phyloP scores from a whole-genome alignment of 2,797 vertebrate genomes.

The Alauda arvensis region DNA sequence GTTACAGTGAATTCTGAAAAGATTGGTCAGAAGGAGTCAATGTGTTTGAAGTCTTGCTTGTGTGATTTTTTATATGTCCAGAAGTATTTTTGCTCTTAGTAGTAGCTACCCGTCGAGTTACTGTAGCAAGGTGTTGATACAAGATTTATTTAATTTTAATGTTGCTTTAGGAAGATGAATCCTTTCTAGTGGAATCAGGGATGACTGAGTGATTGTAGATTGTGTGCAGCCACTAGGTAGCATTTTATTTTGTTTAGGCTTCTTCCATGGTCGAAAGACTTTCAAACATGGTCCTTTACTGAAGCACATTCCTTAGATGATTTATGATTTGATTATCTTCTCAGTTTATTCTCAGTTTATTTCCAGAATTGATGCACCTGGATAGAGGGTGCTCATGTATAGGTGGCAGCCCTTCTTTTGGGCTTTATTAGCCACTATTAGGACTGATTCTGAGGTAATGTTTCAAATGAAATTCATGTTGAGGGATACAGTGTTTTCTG shows the following conservation, averaged over 20 bases:
- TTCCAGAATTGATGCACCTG: neutral
- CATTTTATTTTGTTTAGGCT: neutral
- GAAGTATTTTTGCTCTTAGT: neutral
- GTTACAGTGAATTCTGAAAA: neutral
- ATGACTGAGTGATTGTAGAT: neutral
- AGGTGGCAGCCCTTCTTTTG: neutral
- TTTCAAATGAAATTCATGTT: neutral
- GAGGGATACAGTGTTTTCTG: neutral
- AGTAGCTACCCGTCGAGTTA: neutral
- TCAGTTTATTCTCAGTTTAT: neutral
- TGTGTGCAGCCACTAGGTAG: neutral
- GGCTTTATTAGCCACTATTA: neutral
- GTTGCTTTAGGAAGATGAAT: neutral
- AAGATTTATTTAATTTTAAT: neutral
- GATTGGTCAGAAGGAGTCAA: neutral
- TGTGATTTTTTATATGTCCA: neutral
- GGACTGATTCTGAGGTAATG: neutral
- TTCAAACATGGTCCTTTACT: neutral
- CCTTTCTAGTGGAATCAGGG: neutral
- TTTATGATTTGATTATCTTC: neutral
- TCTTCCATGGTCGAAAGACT: neutral
- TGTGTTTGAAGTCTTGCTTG: neutral
- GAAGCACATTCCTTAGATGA: neutral
- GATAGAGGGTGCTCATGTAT: accelerated
- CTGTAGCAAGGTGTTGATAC: neutral